A percentile compares a stretch with the other conserved stretches of the same genome.
Conservation (phyloP, 2,888 invertebrate genomes). For the Dryobota labecula region DNA sequence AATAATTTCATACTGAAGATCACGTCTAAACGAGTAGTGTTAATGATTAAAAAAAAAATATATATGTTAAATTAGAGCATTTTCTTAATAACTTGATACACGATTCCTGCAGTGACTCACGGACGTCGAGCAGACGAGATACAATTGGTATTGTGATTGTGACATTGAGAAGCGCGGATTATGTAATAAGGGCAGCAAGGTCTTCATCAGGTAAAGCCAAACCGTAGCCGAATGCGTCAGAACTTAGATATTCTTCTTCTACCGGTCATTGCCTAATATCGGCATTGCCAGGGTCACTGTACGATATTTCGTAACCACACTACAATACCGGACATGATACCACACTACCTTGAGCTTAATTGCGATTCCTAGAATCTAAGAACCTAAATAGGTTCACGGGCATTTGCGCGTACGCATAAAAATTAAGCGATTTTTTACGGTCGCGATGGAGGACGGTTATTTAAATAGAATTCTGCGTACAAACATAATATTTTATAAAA, state of each 20-base stretch:
- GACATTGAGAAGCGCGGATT: no score
- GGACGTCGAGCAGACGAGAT: no score
- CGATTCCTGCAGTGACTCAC: no score
- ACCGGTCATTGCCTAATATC: conserved; percentile 32
- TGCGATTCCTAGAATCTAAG: conserved; percentile 38
- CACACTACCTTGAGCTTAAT: conserved; percentile 48
- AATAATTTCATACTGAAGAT: no score
- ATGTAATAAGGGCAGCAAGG: no score
- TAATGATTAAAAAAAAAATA: no score
- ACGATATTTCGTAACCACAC: conserved; percentile 3
- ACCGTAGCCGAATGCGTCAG: conserved; percentile 15
- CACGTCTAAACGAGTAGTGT: no score
- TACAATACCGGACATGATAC: background rate
- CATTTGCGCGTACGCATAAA: conserved; percentile 48
- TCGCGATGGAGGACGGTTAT: background rate
- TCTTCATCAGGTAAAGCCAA: background rate
- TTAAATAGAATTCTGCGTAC: conserved; percentile 1
- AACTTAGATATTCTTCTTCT: conserved; percentile 22
- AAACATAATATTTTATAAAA: background rate
- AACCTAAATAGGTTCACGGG: conserved; percentile 16
- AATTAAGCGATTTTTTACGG: conserved; percentile 31
- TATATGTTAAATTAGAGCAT: no score
- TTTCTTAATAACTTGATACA: no score
- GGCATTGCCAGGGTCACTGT: conserved; percentile 29
- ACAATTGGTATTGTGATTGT: no score